Evolutionary conservation across 1,140 invertebrate species (phyloP).

Genomic region (Anthonomus grandis): DNA sequence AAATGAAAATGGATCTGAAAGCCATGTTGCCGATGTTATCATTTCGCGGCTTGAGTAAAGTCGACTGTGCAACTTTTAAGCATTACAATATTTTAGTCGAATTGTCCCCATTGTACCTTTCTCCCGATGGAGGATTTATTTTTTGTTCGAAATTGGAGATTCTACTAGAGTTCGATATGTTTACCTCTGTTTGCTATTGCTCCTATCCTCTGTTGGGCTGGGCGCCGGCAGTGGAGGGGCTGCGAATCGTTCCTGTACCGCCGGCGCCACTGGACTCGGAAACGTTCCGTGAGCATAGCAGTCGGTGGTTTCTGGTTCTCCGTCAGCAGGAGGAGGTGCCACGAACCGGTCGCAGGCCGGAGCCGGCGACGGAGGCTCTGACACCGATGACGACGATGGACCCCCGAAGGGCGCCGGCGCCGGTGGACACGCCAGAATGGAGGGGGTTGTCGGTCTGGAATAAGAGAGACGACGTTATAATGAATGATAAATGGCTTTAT

Average conservation of each 20-base stretch:
- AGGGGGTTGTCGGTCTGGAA: constrained; percentile 19
- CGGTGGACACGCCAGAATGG: constrained; percentile 22
- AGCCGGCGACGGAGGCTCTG: constrained; percentile 48
- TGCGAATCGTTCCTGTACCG: constrained; percentile 41
- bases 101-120: no score
- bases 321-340: constrained; percentile 41
- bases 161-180: not conserved
- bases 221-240: constrained; percentile 44
- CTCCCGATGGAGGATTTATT: no score
- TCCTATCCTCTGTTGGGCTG: constrained; percentile 43
- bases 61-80: no score
- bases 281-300: constrained; percentile 45
- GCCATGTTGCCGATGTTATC: no score
- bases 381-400: constrained; percentile 12
- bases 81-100: no score
- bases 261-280: constrained; percentile 42
- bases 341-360: constrained; percentile 46
- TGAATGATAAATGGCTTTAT: no score
- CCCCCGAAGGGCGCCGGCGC: constrained; percentile 17
- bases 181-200: constrained; percentile 30
- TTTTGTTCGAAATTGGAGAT: no score
- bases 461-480: not conserved
- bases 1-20: no score
- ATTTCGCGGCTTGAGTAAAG: no score
- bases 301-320: constrained; percentile 42